Percentiles rank a stretch among this genome's conserved stretches.
Evolutionary conservation across 2,888 invertebrate species (phyloP).

Genomic region (Pomacea canaliculata): DNA sequence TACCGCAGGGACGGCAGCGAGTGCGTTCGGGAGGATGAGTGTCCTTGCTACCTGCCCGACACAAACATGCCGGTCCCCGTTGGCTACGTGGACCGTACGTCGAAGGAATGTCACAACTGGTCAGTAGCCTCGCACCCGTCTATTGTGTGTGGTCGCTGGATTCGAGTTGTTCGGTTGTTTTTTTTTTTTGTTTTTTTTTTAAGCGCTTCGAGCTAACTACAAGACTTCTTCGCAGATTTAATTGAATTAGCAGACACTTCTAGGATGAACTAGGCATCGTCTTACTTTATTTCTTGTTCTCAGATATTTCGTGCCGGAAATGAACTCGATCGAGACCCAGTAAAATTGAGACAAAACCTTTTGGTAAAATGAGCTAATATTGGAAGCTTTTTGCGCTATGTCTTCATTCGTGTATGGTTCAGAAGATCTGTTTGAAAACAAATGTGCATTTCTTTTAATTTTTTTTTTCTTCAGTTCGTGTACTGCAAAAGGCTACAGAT

Average conservation of each 20-base stretch:
- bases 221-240: too few species aligned
- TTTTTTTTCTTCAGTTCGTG: background rate
- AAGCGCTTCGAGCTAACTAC: too few species aligned
- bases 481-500: background rate
- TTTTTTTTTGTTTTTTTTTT: too few species aligned
- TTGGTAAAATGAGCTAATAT: too few species aligned
- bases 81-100: background rate
- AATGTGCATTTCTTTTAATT: background rate
- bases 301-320: too few species aligned
- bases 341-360: too few species aligned
- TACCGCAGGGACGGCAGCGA: constrained; percentile 4
- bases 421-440: background rate
- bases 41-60: constrained; percentile 16
- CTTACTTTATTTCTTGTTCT: too few species aligned
- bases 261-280: too few species aligned
- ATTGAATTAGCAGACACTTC: too few species aligned
- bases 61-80: constrained; percentile 10
- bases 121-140: background rate
- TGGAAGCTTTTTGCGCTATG: background rate
- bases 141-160: background rate
- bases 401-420: background rate
- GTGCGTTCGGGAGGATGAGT: constrained; percentile 7
- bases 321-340: too few species aligned
- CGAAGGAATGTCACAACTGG: background rate
- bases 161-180: background rate